Evolutionary conservation across 2,888 invertebrate genomes (phyloP), one percentile per base, ranked within the genome.

Genomic region (Athrips mouffetella): DNA sequence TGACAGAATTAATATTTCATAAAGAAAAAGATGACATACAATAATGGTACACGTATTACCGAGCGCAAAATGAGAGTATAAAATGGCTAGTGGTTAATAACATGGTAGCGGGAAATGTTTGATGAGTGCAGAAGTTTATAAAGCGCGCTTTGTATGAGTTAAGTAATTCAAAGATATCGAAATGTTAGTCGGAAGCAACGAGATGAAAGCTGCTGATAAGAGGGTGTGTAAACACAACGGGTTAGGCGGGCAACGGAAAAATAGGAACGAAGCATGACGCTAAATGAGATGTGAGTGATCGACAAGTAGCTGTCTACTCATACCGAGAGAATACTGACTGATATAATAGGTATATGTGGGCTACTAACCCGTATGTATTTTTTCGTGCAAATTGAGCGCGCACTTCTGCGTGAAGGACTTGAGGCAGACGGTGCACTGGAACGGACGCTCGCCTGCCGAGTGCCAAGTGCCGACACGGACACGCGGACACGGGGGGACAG

Each of bases 321-420:
- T 76, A 75, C 73, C 73, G 79, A 72, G 64, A 79, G 76, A 68
- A 71, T 75, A 70, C 70, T 75, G 80, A 73, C 72, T 69, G 76
- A 69, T 79, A 80, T 76, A 77, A 80, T 73, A n/a, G n/a, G n/a
- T n/a, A 78, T 80, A 86, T 85, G 82, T 89, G 89, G 89, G 89
- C 88, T 89, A 89, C 89, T 89, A 84, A 90, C 90, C 89, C 89
- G 89, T 89, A 87, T 89, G 90, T 89, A 89, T 90, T 76, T 89
- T 89, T 89, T 89, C 89, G 89, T 90, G 90, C 88, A 90, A 89
- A 86, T 89, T 89, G 88, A 90, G 89, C 81, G 89, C 89, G 87
- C 89, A 89, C 89, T 89, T 89, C 89, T 89, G 89, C 83, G 89
- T 90, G 89, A 90, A 90, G 84, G 89, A 89, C 89, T 89, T 90